Evolutionary conservation across 1,140 invertebrate genomes (phyloP), one percentile per base, ranked within the genome.

Genomic region (Ganaspis sp.): DNA sequence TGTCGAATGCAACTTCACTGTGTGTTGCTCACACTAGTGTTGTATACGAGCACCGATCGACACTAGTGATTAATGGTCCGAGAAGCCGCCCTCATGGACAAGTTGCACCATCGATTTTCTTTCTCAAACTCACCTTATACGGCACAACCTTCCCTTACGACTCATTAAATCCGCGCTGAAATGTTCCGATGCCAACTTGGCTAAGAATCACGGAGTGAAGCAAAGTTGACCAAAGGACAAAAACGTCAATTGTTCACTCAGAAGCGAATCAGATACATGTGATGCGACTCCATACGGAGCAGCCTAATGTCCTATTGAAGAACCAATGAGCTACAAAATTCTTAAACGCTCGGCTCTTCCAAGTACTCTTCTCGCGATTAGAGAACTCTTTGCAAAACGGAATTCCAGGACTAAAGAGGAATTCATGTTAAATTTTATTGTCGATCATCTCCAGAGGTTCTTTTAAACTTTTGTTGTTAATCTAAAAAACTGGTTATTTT

Each of bases 41-140:
- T 15, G 21, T 64, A 26, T 9, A 23, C 58, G 26, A n/a, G 58
- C 26, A 64, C 69, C 71, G 72, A 79, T 79, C 64, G 69, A 19
- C 15, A 12, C 26, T 74, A 26, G 72, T 76, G 78, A 79, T 79
- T 79, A 79, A 79, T 79, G 72, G 53, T 8, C 54, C 70, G 73
- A 38, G 53, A 34, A 72, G 58, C 64, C 74, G 74, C 72, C 70
- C 71, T 76, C 45, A 69, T 71, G 73, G 70, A 75, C 73, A 73
- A 64, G 74, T 72, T 72, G 74, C 77, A 75, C 69, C 70, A 79
- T 75, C 73, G 29, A 37, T 64, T 64, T 64, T 54, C 69, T 45
- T 75, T 75, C 34, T 29, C 17, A 17, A 69, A 58, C 73, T 58
- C 49, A 49, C 72, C 76, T 72, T 72, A 73, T 75, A 72, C 40